Conservation (phyloP, 2,888 invertebrate genomes). For the Tridacna crocea region DNA sequence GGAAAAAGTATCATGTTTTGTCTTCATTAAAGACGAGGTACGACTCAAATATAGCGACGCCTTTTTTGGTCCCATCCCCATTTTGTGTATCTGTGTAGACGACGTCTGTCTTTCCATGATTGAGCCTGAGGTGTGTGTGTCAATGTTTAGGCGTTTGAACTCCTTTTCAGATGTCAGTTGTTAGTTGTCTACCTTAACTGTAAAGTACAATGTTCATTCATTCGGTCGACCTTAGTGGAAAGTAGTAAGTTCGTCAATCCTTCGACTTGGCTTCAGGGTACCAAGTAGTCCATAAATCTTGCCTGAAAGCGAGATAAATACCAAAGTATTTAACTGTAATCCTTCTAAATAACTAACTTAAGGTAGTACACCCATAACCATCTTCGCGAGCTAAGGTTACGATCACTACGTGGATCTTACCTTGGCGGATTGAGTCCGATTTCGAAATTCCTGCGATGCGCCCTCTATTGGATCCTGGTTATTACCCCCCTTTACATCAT, state of each 20-base stretch:
- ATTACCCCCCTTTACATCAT: too few relatives aligned
- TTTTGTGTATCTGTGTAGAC: conserved; percentile 39
- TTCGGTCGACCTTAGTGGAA: background rate
- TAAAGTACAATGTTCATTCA: background rate
- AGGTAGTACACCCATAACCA: too few relatives aligned
- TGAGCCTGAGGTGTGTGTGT: background rate
- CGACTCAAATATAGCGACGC: conserved; percentile 67
- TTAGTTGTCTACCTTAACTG: background rate
- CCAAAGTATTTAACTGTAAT: too few relatives aligned
- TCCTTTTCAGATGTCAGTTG: background rate
- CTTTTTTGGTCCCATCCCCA: conserved; percentile 58
- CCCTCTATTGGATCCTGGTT: too few relatives aligned
- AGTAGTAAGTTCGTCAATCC: background rate
- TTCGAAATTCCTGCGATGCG: too few relatives aligned
- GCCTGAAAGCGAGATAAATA: too few relatives aligned
- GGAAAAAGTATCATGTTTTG: conserved; percentile 4
- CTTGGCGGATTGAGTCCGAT: too few relatives aligned
- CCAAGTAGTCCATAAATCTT: too few relatives aligned
- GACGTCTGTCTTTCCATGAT: conserved; percentile 33
- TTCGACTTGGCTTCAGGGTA: too few relatives aligned
- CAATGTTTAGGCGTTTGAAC: background rate
- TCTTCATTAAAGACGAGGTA: conserved; percentile 46
- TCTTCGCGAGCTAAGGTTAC: too few relatives aligned
- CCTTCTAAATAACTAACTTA: too few relatives aligned
- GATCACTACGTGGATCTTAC: too few relatives aligned